These are phyloP conservation scores for Ectobius pallidus DNA, from an alignment of 2,888 invertebrate genomes.

Conservation along the genomic window DNA sequence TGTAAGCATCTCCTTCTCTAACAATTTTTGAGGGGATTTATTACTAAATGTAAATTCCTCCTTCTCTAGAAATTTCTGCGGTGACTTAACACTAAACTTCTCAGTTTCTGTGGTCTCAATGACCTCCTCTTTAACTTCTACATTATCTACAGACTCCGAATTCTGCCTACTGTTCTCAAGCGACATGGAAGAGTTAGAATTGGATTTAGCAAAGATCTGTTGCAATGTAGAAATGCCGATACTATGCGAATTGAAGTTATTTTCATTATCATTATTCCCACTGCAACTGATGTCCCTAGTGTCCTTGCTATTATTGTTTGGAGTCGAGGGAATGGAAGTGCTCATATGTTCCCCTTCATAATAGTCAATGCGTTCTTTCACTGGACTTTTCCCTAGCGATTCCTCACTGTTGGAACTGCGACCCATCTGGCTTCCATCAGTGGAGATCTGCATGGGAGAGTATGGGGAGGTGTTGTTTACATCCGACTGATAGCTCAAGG, in stretches of 20 bases:
- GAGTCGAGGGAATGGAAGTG: constrained; percentile 24
- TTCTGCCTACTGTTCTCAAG: constrained; percentile 5
- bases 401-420: constrained; percentile 38
- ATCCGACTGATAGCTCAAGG: constrained; percentile 46
- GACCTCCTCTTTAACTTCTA: background rate
- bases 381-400: constrained; percentile 30
- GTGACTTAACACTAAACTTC: constrained; percentile 4
- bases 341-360: constrained; percentile 25
- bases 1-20: no score
- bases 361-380: constrained; percentile 4
- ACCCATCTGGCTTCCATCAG: constrained; percentile 48
- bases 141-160: background rate
- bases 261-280: constrained; percentile 17
- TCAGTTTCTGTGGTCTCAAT: background rate
- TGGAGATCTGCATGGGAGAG: constrained; percentile 59
- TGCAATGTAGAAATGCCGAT: constrained; percentile 41
- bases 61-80: background rate
- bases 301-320: constrained; percentile 26
- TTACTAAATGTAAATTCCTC: no score
- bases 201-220: constrained; percentile 38
- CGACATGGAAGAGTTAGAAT: constrained; percentile 22
- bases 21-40: no score
- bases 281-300: background rate
- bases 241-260: constrained; percentile 21
- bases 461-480: constrained; percentile 56